Evolutionary conservation across 2,113 vertebrate species (phyloP), one percentile per base, ranked within the genome.

Genomic region (Oryzias celebensis): DNA sequence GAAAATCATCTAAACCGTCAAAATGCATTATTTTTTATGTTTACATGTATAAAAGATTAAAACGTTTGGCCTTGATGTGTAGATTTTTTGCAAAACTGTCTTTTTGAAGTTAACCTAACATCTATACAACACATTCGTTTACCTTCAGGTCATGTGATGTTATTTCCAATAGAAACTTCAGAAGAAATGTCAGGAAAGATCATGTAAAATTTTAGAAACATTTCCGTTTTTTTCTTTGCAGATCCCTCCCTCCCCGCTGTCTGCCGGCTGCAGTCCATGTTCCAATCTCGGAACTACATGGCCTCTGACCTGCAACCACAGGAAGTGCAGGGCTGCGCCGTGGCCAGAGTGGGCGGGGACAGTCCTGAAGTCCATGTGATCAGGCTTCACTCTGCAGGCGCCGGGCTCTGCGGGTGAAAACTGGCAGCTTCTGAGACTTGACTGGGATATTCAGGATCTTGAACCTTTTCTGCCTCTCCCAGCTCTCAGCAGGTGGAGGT

Each of bases 341-440:
- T 26, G 10, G 1, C 68, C 1, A 14, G 47, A 1, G 62, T 47
- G 2, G 53, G 16, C 1, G 65, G 41, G 4, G 22, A 17, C 22
- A 60, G 58, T 36, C 73, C 71, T 0, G 90, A 93, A 48, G 88
- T 94, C 47, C 92, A 94, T 2, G 52, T 93, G 57, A 86, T 94
- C 53, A 86, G 77, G 64, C 91, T 92, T 4, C 86, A 83, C 64
- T 91, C 90, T 1, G 80, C 86, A 0, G 90, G 88, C 0, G 90
- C 91, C 0, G 73, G 77, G 3, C 90, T 91, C 42, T 85, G 86
- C 18, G 83, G 88, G 90, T 91, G 73, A 88, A 90, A 61, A 18
- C 42, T 18, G 20, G 36, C 17, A 8, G 1, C 60, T 14, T 50
- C 12, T 18, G 0, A 7, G 8, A 28, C 41, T 48, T 20, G 16